Base-by-base conservation (phyloP, 2,797 vertebrate species). In the Callimico goeldii region DNA sequence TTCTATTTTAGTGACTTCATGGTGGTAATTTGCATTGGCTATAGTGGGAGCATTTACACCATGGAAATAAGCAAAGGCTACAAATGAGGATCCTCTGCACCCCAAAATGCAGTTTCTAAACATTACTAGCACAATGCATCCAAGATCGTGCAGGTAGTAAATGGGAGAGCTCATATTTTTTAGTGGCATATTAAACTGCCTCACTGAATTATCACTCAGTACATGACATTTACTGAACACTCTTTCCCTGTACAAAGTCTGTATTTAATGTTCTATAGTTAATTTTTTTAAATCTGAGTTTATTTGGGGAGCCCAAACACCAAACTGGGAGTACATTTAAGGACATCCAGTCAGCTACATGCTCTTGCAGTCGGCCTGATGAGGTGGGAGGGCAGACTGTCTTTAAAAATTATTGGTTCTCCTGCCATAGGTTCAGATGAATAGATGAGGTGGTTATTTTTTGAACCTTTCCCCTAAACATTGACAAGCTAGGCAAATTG, bases 391-490 rank as follows among this genome's bases (percentile, higher is more conserved):
- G 41, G n/a, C 5, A 52, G 57, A 26, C 14, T 80, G 48, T 81
- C 26, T 82, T 67, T 41, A 52, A n/a, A 19, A 86, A 10, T 39
- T 2, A 22, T n/a, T 46, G 19, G 1, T 50, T 93, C 17, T 17
- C 28, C 15, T 76, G 39, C 26, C 7, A 22, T 43, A 75, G 19
- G 8, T 77, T 83, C 77, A 94, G 80, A 87, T 67, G 55, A 70
- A 80, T 17, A 93, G n/a, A 93, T 80, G n/a, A 96, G 24, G 12
- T 84, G 12, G 11, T 64, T 85, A 33, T 72, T 85, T 96, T 90
- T 84, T 12, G 50, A 55, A 87, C 24, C 70, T 28, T 81, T 52
- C 22, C 55, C 28, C 36, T 88, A 64, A 19, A 39, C 61, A 6
- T 76, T 85, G 85, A 81, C 46, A 84, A 19, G 26, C 1, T 52